Conservation (phyloP, 64 coral and sea anemone genomes). For the Stylophora pistillata region DNA sequence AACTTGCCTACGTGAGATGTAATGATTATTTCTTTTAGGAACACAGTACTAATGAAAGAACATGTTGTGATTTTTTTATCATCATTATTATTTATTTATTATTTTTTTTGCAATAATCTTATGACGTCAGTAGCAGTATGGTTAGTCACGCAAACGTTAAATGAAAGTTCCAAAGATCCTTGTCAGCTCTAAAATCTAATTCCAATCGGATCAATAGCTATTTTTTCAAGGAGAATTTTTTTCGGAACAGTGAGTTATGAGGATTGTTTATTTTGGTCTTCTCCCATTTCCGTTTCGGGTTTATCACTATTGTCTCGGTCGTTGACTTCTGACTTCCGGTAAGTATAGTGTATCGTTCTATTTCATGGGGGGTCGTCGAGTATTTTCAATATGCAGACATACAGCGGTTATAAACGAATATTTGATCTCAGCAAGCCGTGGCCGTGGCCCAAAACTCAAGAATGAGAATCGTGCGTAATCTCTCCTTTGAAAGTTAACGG, state of each 20-base stretch:
- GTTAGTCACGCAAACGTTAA: no score
- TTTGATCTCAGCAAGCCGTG: background rate
- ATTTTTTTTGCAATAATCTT: background rate
- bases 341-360: background rate
- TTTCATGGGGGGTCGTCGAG: conserved; percentile 24
- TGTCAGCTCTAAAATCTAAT: background rate
- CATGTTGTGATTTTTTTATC: no score
- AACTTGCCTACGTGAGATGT: no score
- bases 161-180: background rate
- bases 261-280: background rate
- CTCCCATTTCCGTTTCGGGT: background rate
- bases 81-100: no score
- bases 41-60: no score
- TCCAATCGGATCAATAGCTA: background rate
- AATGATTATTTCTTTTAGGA: no score
- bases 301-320: background rate
- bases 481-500: background rate
- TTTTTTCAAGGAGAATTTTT: background rate
- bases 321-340: conserved; percentile 4
- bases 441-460: background rate
- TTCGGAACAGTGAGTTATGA: background rate
- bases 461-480: conserved; percentile 5
- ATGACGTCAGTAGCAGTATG: background rate
- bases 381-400: conserved; percentile 21
- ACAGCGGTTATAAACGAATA: background rate